phyloP scores from a whole-genome alignment of 1,140 invertebrate genomes.

The Drosophila neocordata region DNA sequence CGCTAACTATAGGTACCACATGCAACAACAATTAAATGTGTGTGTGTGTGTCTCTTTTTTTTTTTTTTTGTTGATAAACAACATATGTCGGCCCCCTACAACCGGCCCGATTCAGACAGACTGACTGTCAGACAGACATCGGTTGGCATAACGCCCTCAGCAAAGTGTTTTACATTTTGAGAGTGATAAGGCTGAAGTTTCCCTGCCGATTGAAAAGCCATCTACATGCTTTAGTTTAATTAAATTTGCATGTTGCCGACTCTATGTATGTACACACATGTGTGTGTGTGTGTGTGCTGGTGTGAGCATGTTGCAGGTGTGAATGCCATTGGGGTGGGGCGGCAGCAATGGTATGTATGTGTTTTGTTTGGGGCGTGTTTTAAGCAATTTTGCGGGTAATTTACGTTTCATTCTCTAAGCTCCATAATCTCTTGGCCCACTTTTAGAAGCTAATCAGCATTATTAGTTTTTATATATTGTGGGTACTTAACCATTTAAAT shows the following conservation, averaged over 20 bases:
- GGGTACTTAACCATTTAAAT: constrained; percentile 60
- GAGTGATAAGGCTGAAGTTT: constrained; percentile 55
- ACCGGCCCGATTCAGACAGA: constrained; percentile 7
- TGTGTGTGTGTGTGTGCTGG: neutral
- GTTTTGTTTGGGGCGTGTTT: constrained; percentile 1
- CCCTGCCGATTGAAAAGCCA: constrained; percentile 70
- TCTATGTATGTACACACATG: neutral
- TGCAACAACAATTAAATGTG: constrained; percentile 5
- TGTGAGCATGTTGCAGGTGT: constrained; percentile 17
- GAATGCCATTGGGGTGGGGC: constrained; percentile 11
- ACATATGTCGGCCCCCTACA: constrained; percentile 54
- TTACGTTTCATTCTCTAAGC: constrained; percentile 49
- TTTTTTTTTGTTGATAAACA: constrained; percentile 44
- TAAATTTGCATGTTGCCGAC: constrained; percentile 44
- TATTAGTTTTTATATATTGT: constrained; percentile 47
- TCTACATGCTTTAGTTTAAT: constrained; percentile 57
- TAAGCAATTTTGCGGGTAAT: constrained; percentile 58
- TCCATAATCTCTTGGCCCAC: constrained; percentile 65
- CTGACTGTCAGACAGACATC: neutral
- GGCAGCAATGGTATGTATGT: neutral
- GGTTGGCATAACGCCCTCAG: constrained; percentile 11
- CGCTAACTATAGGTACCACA: constrained; percentile 2
- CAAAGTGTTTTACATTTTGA: constrained; percentile 49
- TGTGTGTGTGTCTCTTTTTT: neutral
- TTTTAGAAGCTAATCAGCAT: constrained; percentile 60